These are phyloP conservation scores for Zaprionus vittiger DNA, from an alignment of 1,140 invertebrate species.

Conservation along the genomic window DNA sequence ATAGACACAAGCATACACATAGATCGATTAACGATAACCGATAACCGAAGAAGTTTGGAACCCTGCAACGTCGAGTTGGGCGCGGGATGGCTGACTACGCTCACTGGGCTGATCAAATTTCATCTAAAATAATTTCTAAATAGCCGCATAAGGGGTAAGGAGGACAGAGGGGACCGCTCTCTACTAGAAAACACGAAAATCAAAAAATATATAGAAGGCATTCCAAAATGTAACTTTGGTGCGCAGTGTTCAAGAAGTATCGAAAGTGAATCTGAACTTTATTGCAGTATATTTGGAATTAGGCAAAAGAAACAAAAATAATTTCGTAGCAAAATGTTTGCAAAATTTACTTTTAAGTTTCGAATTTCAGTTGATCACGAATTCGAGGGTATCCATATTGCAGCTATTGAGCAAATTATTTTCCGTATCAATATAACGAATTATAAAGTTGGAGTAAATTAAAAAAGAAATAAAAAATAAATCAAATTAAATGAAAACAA, in stretches of 20 bases:
- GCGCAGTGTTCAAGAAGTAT: constrained; percentile 37
- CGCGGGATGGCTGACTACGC: constrained; percentile 76
- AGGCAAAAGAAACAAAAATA: constrained; percentile 16
- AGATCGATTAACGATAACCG: constrained; percentile 23
- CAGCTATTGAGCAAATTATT: constrained; percentile 70
- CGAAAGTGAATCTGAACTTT: constrained; percentile 26
- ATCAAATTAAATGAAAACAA: constrained; percentile 15
- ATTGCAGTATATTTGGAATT: constrained; percentile 33
- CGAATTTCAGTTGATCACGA: constrained; percentile 70
- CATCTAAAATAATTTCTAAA: neutral
- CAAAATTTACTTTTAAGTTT: constrained; percentile 68
- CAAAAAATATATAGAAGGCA: constrained; percentile 25
- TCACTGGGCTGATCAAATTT: constrained; percentile 45
- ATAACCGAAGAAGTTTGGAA: constrained; percentile 31
- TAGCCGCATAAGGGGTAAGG: neutral
- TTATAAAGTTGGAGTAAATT: constrained; percentile 15
- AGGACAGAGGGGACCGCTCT: neutral
- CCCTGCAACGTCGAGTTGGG: constrained; percentile 64
- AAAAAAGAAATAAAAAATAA: constrained; percentile 29
- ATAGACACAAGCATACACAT: constrained; percentile 25
- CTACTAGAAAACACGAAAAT: constrained; percentile 13
- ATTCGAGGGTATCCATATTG: constrained; percentile 64
- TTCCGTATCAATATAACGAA: constrained; percentile 46
- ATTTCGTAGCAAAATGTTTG: constrained; percentile 39
- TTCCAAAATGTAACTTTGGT: constrained; percentile 55